Conservation (phyloP, 2,113 vertebrate genomes). For the Cranoglanis bouderius region DNA sequence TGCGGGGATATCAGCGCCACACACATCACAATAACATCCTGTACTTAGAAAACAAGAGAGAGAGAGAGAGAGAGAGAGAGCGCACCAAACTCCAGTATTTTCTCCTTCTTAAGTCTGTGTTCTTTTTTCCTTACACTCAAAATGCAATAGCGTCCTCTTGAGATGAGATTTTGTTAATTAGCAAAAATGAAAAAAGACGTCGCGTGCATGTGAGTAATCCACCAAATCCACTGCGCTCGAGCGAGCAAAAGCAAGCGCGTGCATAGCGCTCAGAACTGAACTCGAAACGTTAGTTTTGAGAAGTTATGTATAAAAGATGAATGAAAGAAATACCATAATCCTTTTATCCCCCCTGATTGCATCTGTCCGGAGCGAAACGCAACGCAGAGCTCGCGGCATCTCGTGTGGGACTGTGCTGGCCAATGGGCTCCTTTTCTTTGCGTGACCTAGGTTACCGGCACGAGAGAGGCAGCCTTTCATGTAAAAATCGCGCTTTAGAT, state of each 20-base stretch:
- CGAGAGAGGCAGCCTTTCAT: neutral
- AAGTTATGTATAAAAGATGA: conserved; percentile 31
- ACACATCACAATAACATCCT: conserved; percentile 7
- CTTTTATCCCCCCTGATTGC: neutral
- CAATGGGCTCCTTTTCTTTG: neutral
- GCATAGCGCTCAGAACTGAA: neutral
- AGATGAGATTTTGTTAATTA: conserved; percentile 13
- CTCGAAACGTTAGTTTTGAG: neutral
- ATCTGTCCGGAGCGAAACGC: neutral
- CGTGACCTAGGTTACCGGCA: conserved; percentile 49
- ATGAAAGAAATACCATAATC: neutral
- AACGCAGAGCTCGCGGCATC: neutral
- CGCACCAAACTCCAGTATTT: neutral
- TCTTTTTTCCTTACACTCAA: neutral
- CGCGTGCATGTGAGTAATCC: neutral
- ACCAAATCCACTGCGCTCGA: neutral
- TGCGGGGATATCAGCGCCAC: neutral
- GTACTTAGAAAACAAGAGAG: neutral
- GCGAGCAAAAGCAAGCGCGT: neutral
- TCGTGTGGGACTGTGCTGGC: conserved; percentile 5
- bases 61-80: neutral
- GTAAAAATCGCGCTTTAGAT: conserved; percentile 46
- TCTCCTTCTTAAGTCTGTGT: neutral
- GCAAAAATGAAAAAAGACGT: neutral
- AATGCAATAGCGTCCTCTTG: conserved; percentile 18